A percentile compares a stretch with the other conserved stretches of the same genome.
phyloP scores from a whole-genome alignment of 2,113 vertebrate genomes.

The Etheostoma spectabile region DNA sequence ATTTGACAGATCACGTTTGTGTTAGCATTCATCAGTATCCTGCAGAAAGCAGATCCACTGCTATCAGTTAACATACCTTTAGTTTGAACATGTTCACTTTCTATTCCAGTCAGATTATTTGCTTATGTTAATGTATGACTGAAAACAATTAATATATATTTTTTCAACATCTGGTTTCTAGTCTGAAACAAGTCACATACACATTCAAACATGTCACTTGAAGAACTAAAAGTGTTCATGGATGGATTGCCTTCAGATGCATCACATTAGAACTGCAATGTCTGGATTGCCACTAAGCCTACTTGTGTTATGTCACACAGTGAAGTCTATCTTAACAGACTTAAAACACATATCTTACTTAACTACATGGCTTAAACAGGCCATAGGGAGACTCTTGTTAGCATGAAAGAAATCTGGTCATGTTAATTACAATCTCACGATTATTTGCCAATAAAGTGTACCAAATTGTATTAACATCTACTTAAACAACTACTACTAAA shows the following conservation, averaged over 20 bases:
- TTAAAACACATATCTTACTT: neutral
- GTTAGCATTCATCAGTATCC: conserved; percentile 8
- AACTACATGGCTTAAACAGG: neutral
- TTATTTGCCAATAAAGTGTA: no score
- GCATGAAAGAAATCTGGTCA: no score
- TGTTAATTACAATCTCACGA: no score
- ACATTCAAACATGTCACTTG: neutral
- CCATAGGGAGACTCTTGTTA: no score
- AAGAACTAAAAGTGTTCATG: neutral
- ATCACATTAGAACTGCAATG: neutral
- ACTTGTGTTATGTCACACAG: neutral
- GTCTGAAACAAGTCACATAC: neutral
- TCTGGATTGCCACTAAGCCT: no score
- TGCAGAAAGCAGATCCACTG: neutral
- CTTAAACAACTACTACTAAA: no score
- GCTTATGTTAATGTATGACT: neutral
- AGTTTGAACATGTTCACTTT: neutral
- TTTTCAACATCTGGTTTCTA: neutral
- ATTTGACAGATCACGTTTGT: conserved; percentile 30
- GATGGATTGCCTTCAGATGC: neutral
- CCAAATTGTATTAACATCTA: no score
- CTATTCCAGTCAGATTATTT: neutral
- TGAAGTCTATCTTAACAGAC: neutral
- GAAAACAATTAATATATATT: neutral
- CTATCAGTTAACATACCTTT: conserved; percentile 1